Conservation (phyloP, 2,113 vertebrate genomes). For the Fulica atra region DNA sequence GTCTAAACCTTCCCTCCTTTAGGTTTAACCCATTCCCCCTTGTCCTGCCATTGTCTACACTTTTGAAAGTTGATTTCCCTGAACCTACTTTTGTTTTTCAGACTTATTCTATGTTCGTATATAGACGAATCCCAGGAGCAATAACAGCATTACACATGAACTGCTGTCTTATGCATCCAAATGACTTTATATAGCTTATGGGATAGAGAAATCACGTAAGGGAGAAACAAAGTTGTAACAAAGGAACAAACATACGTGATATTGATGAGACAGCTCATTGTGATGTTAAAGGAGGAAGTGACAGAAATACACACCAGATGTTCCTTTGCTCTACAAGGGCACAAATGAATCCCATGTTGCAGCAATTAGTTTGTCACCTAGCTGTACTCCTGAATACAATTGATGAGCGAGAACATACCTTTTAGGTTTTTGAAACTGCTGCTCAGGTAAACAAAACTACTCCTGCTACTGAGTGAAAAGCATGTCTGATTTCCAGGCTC, state of each 20-base stretch:
- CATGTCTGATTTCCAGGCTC: not conserved
- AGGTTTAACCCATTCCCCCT: too few relatives aligned
- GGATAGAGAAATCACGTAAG: not conserved
- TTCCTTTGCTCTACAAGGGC: conserved; percentile 25
- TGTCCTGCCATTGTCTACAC: too few relatives aligned
- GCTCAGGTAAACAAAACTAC: not conserved
- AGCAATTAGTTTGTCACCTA: conserved; percentile 1
- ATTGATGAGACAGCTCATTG: conserved; percentile 17
- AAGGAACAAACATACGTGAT: conserved; percentile 6
- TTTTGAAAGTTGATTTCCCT: too few relatives aligned
- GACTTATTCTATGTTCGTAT: not conserved
- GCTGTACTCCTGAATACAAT: not conserved
- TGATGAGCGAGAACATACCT: not conserved
- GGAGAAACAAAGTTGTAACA: not conserved
- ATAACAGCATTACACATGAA: not conserved
- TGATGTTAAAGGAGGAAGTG: conserved; percentile 31
- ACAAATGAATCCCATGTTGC: conserved; percentile 22
- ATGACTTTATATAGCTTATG: not conserved
- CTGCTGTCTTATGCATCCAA: not conserved
- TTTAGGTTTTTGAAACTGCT: not conserved
- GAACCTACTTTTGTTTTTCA: not conserved
- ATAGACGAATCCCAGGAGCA: not conserved
- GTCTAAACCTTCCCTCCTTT: too few relatives aligned
- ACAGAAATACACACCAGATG: conserved; percentile 57
- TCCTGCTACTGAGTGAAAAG: not conserved